phyloP scores from a whole-genome alignment of 2,797 vertebrate species.

The Hipposideros larvatus region DNA sequence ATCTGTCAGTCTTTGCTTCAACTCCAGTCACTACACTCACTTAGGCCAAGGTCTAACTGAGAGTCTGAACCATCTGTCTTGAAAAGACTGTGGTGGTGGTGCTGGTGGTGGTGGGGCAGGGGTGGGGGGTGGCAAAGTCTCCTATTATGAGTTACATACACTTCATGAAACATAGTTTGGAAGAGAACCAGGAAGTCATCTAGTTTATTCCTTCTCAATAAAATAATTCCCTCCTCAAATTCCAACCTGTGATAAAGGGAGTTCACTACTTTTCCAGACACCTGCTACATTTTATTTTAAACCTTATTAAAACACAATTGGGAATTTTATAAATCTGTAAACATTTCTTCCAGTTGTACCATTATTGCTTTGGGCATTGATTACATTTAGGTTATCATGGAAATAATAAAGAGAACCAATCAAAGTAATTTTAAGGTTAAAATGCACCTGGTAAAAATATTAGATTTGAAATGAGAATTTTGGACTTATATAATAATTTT shows the following conservation, averaged over 20 bases:
- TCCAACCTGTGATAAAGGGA: background rate
- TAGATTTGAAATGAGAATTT: constrained; percentile 38
- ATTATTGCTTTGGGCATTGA: background rate
- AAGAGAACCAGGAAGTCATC: background rate
- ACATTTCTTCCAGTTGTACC: background rate
- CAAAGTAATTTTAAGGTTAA: constrained; percentile 38
- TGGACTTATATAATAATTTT: constrained; percentile 8
- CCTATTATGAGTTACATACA: background rate
- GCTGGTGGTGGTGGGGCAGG: no score
- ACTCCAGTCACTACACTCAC: background rate
- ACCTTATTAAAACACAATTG: background rate
- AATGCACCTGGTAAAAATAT: background rate
- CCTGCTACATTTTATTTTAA: background rate
- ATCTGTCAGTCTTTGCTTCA: background rate
- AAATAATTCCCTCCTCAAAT: background rate
- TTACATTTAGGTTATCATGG: constrained; percentile 39
- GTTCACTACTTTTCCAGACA: background rate
- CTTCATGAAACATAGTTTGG: background rate
- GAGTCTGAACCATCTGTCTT: background rate
- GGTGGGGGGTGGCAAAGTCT: no score
- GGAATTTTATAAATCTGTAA: constrained; percentile 10
- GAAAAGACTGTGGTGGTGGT: background rate
- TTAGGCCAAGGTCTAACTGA: background rate
- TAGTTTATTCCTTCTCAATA: background rate
- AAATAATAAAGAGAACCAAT: constrained; percentile 10